Evolutionary conservation across 2,888 invertebrate species (phyloP).

Genomic region (Calliphora vomitoria): DNA sequence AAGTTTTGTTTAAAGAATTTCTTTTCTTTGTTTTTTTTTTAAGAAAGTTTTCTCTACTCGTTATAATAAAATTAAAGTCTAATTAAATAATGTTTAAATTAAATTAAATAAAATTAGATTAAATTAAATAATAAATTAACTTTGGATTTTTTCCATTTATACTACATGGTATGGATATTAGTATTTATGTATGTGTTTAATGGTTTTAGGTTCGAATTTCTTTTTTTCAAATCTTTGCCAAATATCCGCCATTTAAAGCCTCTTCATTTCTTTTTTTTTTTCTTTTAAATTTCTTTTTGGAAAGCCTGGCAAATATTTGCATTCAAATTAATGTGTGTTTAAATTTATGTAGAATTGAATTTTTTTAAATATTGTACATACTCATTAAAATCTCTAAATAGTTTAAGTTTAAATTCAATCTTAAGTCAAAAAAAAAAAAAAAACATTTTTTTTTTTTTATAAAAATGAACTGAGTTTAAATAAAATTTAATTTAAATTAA

Average conservation of each 20-base stretch:
- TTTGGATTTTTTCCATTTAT: constrained; percentile 74
- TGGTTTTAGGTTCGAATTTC: constrained; percentile 40
- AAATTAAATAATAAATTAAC: constrained; percentile 71
- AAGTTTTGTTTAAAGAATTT: constrained; percentile 3
- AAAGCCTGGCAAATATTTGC: constrained; percentile 34
- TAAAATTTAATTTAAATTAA: constrained; percentile 60
- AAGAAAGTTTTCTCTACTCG: constrained; percentile 2
- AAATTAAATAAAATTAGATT: constrained; percentile 57
- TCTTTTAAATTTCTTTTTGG: no score
- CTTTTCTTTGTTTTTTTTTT: constrained; percentile 1
- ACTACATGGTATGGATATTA: constrained; percentile 71
- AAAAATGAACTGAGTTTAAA: constrained; percentile 52
- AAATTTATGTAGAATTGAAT: neutral
- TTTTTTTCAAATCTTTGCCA: neutral
- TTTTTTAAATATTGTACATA: constrained; percentile 58
- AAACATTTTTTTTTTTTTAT: constrained; percentile 37
- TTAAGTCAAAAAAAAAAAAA: constrained; percentile 76
- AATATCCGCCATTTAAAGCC: constrained; percentile 22
- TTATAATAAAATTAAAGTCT: constrained; percentile 8
- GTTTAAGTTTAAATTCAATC: constrained; percentile 69
- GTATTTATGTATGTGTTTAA: constrained; percentile 47
- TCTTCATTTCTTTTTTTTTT: neutral
- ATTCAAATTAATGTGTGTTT: neutral
- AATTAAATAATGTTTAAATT: constrained; percentile 53
- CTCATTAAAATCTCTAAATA: constrained; percentile 74